phyloP scores from a whole-genome alignment of 2,113 vertebrate species.

The Apaloderma vittatum region DNA sequence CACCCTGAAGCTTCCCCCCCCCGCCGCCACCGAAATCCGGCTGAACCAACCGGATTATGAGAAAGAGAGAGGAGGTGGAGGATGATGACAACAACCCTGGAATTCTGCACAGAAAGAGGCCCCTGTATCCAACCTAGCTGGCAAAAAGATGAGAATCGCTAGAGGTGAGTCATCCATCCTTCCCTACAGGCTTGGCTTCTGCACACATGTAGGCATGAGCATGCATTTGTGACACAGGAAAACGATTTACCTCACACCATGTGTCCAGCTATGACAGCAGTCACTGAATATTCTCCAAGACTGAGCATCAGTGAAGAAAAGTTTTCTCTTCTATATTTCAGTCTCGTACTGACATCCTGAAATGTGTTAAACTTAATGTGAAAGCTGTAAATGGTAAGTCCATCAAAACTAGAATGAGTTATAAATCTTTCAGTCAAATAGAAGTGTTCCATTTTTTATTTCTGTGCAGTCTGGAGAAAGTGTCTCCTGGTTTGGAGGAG shows the following conservation, averaged over 20 bases:
- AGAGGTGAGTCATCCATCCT: background rate
- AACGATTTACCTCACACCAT: background rate
- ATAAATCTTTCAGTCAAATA: background rate
- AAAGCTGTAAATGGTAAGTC: background rate
- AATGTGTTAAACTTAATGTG: conserved; percentile 24
- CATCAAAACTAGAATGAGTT: background rate
- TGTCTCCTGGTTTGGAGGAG: background rate
- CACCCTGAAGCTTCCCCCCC: too few relatives aligned
- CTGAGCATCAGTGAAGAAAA: background rate
- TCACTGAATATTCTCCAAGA: background rate
- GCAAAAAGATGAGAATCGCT: background rate
- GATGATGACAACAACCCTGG: background rate
- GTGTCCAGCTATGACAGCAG: background rate
- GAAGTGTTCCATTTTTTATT: background rate
- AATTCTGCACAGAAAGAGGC: background rate
- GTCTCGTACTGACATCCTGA: background rate
- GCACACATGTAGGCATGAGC: background rate
- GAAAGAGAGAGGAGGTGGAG: background rate
- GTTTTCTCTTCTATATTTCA: conserved; percentile 7
- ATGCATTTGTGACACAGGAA: background rate
- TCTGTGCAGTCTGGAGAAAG: background rate
- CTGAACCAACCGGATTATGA: too few relatives aligned
- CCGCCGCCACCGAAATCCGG: too few relatives aligned
- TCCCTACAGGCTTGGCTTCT: background rate
- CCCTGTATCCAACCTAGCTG: background rate